phyloP scores from a whole-genome alignment of 2,888 invertebrate species.

The Sinodicranocentrus sp. region DNA sequence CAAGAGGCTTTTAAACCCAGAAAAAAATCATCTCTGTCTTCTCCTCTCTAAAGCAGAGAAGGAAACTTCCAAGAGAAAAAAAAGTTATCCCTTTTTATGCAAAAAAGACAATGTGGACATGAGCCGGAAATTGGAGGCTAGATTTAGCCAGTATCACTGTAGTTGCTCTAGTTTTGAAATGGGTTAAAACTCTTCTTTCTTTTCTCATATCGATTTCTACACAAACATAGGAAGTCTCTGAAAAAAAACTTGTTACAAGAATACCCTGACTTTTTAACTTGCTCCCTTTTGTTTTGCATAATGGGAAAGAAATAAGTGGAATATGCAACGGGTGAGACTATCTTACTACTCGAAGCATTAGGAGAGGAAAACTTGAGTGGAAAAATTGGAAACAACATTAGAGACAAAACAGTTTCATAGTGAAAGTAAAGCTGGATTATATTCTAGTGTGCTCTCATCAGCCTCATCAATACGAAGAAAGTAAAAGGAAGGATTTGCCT shows the following conservation, averaged over 20 bases:
- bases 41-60: not conserved
- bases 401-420: not conserved
- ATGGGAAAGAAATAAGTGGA: not conserved
- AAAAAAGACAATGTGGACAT: constrained; percentile 10
- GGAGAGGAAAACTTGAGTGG: too few relatives aligned
- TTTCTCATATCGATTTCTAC: not conserved
- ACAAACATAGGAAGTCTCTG: not conserved
- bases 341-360: not conserved
- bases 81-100: not conserved
- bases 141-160: constrained; percentile 15
- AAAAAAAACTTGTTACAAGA: not conserved
- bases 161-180: constrained; percentile 26
- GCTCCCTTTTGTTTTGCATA: constrained; percentile 4
- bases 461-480: constrained; percentile 3
- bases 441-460: not conserved
- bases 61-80: not conserved
- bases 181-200: constrained; percentile 6
- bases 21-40: not conserved
- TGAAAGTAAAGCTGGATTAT: not conserved
- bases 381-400: constrained; percentile 24
- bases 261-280: constrained; percentile 7
- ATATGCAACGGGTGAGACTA: not conserved
- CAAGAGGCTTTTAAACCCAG: not conserved
- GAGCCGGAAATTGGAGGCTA: constrained; percentile 25
- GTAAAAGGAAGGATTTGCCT: constrained; percentile 17